Evolutionary conservation across 2,888 invertebrate species (phyloP).

Genomic region (Neria commutata): DNA sequence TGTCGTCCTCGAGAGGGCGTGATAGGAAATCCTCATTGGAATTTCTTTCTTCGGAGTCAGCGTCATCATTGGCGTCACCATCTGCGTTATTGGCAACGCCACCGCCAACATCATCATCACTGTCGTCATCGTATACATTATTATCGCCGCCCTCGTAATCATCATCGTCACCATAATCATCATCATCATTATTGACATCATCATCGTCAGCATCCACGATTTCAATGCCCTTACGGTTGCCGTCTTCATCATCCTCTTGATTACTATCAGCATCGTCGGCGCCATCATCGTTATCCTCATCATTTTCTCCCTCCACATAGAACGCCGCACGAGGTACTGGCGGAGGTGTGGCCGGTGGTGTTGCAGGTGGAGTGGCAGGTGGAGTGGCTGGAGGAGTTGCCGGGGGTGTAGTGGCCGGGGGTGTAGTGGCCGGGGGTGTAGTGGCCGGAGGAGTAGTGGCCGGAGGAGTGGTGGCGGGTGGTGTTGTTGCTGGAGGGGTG

Average conservation of each 20-base stretch:
- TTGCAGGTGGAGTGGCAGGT: neutral
- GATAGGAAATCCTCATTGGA: slow-evolving; percentile 1
- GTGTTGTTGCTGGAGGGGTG: slow-evolving; percentile 1
- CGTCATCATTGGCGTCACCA: slow-evolving; percentile 10
- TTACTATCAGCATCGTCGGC: slow-evolving; percentile 5
- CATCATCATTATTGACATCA: neutral
- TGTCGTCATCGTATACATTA: neutral
- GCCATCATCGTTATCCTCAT: neutral
- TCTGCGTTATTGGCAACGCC: neutral
- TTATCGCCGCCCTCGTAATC: neutral
- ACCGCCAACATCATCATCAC: neutral
- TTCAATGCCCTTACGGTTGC: neutral
- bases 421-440: slow-evolving; percentile 3
- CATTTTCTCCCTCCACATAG: neutral
- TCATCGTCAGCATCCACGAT: neutral
- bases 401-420: slow-evolving; percentile 2
- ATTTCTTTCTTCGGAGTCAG: neutral
- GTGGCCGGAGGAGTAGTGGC: neutral
- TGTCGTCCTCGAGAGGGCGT: neutral
- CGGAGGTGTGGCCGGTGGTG: neutral
- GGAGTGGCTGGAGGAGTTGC: neutral
- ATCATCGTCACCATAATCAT: neutral
- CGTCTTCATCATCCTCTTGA: neutral
- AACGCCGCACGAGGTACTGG: neutral
- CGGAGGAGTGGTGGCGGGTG: neutral